Conservation (phyloP, 2,797 vertebrate genomes). For the Micropoecilia bifurca region DNA sequence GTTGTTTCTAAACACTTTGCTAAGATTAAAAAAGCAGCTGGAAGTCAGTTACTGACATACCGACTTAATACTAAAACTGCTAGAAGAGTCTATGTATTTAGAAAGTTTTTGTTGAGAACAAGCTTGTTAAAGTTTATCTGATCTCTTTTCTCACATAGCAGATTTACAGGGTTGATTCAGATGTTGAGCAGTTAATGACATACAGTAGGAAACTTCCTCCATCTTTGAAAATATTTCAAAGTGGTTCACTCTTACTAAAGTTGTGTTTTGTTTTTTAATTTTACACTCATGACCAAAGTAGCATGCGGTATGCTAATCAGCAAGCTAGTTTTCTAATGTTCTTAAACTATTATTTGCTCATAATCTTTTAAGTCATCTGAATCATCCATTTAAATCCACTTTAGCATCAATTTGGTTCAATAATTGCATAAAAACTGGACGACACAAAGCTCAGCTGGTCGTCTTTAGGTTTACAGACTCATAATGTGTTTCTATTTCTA, state of each 20-base stretch:
- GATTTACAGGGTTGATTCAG: not conserved
- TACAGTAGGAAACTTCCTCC: not conserved
- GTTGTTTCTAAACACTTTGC: not conserved
- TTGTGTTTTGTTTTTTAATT: not conserved
- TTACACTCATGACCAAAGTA: not conserved
- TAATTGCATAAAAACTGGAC: constrained; percentile 76
- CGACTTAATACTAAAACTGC: not conserved
- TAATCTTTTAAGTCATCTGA: not conserved
- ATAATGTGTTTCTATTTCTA: not conserved
- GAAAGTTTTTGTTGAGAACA: not conserved
- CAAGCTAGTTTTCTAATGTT: not conserved
- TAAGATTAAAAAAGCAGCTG: not conserved
- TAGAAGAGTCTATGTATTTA: not conserved
- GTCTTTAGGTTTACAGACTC: not conserved
- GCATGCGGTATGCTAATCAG: not conserved
- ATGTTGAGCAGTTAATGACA: not conserved
- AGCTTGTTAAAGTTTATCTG: not conserved
- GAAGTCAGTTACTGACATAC: not conserved
- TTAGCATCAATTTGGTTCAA: constrained; percentile 46
- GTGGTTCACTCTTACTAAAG: not conserved
- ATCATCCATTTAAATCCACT: not conserved
- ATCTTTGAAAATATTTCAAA: not conserved
- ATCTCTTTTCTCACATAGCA: not conserved
- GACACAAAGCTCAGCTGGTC: constrained; percentile 11
- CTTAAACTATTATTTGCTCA: not conserved